Conservation (phyloP, 2,113 vertebrate genomes). For the Corythornis vintsioides region DNA sequence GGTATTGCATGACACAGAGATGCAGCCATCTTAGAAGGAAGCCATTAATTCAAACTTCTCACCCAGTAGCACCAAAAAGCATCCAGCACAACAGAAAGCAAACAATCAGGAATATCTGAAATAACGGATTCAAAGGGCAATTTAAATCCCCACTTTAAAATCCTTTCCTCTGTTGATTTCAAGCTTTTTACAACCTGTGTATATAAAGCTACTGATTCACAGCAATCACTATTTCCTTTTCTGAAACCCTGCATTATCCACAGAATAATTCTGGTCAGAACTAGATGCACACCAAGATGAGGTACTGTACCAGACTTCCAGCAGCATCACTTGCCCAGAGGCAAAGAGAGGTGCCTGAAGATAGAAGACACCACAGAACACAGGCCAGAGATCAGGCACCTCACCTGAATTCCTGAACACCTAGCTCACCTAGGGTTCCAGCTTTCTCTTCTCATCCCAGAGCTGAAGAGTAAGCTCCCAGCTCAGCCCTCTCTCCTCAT, state of each 20-base stretch:
- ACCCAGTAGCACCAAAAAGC: neutral
- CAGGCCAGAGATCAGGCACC: neutral
- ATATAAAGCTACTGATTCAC: neutral
- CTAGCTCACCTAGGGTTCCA: neutral
- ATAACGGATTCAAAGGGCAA: neutral
- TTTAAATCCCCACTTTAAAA: neutral
- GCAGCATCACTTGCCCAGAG: neutral
- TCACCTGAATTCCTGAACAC: neutral
- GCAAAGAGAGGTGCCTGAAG: neutral
- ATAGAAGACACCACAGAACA: neutral
- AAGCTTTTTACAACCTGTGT: too few relatives aligned
- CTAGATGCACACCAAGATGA: neutral
- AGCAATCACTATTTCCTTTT: neutral
- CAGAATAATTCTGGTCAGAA: neutral
- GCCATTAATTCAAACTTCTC: neutral
- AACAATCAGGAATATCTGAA: neutral
- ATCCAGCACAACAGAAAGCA: neutral
- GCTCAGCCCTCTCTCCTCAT: accelerated
- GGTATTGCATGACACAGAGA: neutral
- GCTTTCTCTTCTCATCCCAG: neutral
- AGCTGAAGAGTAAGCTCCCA: neutral
- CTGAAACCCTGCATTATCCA: neutral
- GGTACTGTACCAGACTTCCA: accelerated
- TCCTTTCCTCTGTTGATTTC: neutral
- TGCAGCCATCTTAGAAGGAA: neutral